Conservation (phyloP, 37 sponge, comb jelly and placozoan species). For the Aphrocallistes beatrix region DNA sequence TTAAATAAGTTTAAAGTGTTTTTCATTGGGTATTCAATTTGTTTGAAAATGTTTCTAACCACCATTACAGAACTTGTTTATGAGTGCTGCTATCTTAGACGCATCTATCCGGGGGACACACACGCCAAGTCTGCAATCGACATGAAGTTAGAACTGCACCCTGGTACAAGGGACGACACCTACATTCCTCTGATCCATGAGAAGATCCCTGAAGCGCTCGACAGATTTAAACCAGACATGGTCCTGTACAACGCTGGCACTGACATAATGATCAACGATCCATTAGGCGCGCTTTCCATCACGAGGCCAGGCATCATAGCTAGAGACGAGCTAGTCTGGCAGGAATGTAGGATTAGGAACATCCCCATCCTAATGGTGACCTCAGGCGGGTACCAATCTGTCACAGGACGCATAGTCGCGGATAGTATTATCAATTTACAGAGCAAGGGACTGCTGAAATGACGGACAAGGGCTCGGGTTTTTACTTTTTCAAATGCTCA, state of each 20-base stretch:
- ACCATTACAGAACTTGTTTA: too few species aligned
- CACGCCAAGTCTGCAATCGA: constrained; percentile 35
- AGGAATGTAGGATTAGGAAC: constrained; percentile 29
- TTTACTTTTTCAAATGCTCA: not conserved
- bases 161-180: constrained; percentile 22
- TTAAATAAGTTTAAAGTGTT: too few species aligned
- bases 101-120: constrained; percentile 69
- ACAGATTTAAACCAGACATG: constrained; percentile 61
- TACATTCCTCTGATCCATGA: constrained; percentile 14
- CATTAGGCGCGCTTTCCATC: constrained; percentile 59
- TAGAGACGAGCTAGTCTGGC: constrained; percentile 65
- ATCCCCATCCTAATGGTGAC: constrained; percentile 85
- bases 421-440: constrained; percentile 11
- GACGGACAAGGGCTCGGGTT: too few species aligned
- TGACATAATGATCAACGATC: constrained; percentile 68
- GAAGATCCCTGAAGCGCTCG: constrained; percentile 38
- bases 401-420: not conserved
- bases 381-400: constrained; percentile 68
- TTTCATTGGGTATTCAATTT: too few species aligned
- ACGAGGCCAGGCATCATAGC: constrained; percentile 63
- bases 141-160: constrained; percentile 16
- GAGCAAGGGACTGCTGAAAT: not conserved
- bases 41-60: too few species aligned
- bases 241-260: constrained; percentile 86
- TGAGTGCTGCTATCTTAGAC: not conserved